Conservation (phyloP, 2,113 vertebrate species). For the Neopipo cinnamomea region DNA sequence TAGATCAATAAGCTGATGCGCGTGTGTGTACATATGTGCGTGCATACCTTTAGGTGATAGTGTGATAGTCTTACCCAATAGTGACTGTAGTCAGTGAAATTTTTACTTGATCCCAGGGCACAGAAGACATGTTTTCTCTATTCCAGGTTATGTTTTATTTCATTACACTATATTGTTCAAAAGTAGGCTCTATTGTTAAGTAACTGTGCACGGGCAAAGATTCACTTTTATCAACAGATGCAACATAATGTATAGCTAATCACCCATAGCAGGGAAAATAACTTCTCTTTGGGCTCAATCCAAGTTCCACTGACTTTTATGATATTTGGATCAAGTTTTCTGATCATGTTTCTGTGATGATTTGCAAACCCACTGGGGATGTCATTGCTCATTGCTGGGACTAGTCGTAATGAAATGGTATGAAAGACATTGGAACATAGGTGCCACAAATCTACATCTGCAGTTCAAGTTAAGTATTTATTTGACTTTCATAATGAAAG, state of each 20-base stretch:
- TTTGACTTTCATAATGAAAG: slow-evolving; percentile 1
- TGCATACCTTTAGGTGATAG: neutral
- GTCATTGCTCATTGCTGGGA: neutral
- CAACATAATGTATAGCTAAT: neutral
- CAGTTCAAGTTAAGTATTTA: neutral
- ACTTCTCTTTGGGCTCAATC: neutral
- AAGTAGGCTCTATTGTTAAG: neutral
- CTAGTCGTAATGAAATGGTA: neutral
- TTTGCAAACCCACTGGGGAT: neutral
- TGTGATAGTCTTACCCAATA: neutral
- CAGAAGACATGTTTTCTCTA: neutral
- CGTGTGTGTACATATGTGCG: rapidly evolving
- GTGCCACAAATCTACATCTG: neutral
- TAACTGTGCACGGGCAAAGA: neutral
- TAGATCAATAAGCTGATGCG: neutral
- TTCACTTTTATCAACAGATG: neutral
- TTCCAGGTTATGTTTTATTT: neutral
- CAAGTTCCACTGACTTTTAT: slow-evolving; percentile 3
- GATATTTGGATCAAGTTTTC: neutral
- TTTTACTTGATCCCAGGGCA: neutral
- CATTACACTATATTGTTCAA: neutral
- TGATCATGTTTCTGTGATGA: neutral
- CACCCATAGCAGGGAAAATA: neutral
- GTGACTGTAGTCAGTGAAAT: neutral
- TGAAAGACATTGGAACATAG: neutral